Conservation (phyloP, 2,797 vertebrate species). For the Melopsittacus undulatus region DNA sequence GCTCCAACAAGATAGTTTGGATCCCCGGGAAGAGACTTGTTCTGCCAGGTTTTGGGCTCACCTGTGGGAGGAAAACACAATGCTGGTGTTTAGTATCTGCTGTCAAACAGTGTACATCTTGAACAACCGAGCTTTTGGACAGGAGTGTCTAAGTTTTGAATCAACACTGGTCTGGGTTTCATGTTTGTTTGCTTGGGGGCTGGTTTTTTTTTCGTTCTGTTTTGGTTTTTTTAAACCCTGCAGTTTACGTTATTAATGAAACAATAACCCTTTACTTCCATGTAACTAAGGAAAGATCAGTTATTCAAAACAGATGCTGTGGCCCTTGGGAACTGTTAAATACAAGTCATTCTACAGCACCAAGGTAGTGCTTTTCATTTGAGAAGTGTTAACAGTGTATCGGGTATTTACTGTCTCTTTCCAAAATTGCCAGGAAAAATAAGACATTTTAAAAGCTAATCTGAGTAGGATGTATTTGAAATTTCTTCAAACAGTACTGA, state of each 20-base stretch:
- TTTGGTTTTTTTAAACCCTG: not conserved
- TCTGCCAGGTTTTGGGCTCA: conserved; percentile 99
- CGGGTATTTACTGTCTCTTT: not conserved
- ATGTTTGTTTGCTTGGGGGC: not conserved
- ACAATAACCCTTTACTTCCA: not conserved
- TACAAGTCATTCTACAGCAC: not conserved
- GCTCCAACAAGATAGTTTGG: conserved; percentile 99
- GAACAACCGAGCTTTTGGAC: conserved; percentile 68
- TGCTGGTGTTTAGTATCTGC: conserved; percentile 73
- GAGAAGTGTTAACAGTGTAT: not conserved
- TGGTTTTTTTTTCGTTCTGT: not conserved
- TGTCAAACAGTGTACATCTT: conserved; percentile 62
- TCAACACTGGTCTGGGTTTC: not conserved
- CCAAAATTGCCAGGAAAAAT: not conserved
- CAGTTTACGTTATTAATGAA: not conserved
- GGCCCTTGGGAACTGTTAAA: not conserved
- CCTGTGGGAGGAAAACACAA: conserved; percentile 84
- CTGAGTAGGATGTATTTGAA: not conserved
- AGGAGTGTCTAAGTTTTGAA: conserved; percentile 47
- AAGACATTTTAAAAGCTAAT: not conserved
- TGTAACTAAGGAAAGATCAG: not conserved
- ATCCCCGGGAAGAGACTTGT: conserved; percentile 98
- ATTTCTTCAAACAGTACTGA: not conserved
- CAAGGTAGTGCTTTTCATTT: not conserved
- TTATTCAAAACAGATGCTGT: not conserved